Evolutionary conservation across 2,888 invertebrate genomes (phyloP).

Genomic region (Celastrina argiolus): DNA sequence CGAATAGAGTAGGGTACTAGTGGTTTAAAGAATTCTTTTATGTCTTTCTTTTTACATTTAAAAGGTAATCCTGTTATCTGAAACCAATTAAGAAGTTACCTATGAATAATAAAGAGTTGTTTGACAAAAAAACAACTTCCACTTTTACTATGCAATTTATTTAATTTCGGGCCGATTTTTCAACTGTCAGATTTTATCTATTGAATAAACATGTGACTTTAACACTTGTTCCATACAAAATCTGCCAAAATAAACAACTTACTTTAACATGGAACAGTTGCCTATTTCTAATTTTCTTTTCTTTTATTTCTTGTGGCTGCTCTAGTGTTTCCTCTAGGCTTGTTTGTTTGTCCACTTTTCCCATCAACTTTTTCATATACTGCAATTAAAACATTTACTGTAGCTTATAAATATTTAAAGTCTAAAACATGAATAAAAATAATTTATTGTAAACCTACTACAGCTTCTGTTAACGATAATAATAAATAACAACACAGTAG

Average conservation of each 20-base stretch:
- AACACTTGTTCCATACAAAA: no score
- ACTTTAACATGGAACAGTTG: constrained; percentile 67
- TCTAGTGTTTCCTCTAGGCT: constrained; percentile 40
- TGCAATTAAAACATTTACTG: constrained; percentile 41
- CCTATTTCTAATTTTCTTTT: constrained; percentile 65
- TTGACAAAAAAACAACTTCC: no score
- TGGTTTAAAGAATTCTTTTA: constrained; percentile 91
- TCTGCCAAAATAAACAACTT: constrained; percentile 31
- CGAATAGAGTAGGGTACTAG: constrained; percentile 87
- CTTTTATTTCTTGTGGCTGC: constrained; percentile 42
- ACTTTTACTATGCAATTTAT: no score
- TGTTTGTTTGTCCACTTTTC: constrained; percentile 57
- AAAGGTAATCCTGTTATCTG: constrained; percentile 88
- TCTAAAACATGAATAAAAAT: no score
- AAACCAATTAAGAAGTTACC: constrained; percentile 44
- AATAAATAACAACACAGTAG: no score
- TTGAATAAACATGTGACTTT: not conserved
- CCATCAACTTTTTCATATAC: constrained; percentile 85
- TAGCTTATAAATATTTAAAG: no score
- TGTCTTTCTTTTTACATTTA: constrained; percentile 87
- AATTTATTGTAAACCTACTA: no score
- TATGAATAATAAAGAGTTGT: no score
- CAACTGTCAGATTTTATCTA: no score
- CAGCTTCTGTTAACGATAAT: no score
- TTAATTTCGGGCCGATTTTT: no score